A percentile compares a stretch with the other conserved stretches of the same genome.
phyloP scores from a whole-genome alignment of 2,797 vertebrate species.

The Sebastiscus albofasciatus region DNA sequence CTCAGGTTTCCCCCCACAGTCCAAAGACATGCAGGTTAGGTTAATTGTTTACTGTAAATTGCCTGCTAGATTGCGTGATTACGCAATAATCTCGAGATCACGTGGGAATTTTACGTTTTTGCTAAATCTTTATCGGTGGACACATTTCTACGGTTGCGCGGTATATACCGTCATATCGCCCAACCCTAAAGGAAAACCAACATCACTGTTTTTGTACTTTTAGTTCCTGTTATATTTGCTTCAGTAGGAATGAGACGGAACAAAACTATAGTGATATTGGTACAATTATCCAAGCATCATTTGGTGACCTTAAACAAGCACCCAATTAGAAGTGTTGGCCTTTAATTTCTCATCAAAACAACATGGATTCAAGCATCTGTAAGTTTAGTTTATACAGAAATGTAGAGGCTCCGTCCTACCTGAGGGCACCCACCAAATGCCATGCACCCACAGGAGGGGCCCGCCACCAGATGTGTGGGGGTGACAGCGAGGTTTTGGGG shows the following conservation, averaged over 20 bases:
- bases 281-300: background rate
- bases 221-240: background rate
- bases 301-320: background rate
- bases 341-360: too few species aligned
- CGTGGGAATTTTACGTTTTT: fast-evolving
- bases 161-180: too few species aligned
- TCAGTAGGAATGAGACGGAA: background rate
- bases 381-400: background rate
- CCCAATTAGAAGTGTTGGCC: too few species aligned
- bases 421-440: background rate
- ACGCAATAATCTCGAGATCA: too few species aligned
- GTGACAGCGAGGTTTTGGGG: background rate
- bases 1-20: too few species aligned
- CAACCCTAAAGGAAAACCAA: background rate
- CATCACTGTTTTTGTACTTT: background rate
- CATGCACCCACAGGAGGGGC: background rate
- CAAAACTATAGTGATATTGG: background rate
- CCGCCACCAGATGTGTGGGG: slow-evolving; percentile 40
- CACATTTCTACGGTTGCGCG: too few species aligned
- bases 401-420: background rate
- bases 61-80: too few species aligned
- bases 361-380: background rate
- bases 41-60: too few species aligned
- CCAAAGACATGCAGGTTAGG: too few species aligned
- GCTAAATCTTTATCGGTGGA: too few species aligned